Percentiles rank a stretch among this genome's conserved stretches.
phyloP scores from a whole-genome alignment of 2,113 vertebrate species.

The Psephotus haematonotus region DNA sequence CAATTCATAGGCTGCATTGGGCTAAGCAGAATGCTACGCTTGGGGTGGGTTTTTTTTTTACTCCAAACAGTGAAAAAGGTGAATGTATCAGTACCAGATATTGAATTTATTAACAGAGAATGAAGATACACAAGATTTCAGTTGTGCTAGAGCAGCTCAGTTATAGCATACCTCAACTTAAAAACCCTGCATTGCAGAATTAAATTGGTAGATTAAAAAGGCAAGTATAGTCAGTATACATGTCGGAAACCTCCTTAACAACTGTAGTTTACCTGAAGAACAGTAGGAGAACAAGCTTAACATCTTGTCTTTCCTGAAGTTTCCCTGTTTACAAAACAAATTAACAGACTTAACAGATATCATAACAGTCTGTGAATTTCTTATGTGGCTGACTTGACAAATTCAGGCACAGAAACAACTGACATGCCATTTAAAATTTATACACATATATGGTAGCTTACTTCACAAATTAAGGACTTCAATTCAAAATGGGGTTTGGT shows the following conservation, averaged over 20 bases:
- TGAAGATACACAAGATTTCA: not conserved
- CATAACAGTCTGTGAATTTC: not conserved
- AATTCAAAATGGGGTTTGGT: not conserved
- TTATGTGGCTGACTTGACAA: not conserved
- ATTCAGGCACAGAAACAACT: not conserved
- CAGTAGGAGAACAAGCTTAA: not conserved
- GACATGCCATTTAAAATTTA: not conserved
- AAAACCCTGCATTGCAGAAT: not conserved
- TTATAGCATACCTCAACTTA: not conserved
- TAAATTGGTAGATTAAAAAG: not conserved
- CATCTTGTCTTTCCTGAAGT: not conserved
- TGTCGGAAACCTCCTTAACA: not conserved
- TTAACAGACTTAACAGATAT: not conserved
- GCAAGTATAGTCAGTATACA: not conserved
- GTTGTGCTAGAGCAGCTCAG: not conserved
- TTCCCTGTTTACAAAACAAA: not conserved
- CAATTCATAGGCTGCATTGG: not conserved
- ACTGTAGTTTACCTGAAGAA: not conserved
- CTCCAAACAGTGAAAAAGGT: not conserved
- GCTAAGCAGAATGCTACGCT: not conserved
- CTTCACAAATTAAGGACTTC: not conserved
- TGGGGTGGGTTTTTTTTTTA: accelerated
- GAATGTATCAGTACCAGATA: not conserved
- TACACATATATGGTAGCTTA: not conserved
- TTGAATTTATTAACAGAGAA: not conserved